phyloP scores from a whole-genome alignment of 2,113 vertebrate species.

The Megaceryle maxima region DNA sequence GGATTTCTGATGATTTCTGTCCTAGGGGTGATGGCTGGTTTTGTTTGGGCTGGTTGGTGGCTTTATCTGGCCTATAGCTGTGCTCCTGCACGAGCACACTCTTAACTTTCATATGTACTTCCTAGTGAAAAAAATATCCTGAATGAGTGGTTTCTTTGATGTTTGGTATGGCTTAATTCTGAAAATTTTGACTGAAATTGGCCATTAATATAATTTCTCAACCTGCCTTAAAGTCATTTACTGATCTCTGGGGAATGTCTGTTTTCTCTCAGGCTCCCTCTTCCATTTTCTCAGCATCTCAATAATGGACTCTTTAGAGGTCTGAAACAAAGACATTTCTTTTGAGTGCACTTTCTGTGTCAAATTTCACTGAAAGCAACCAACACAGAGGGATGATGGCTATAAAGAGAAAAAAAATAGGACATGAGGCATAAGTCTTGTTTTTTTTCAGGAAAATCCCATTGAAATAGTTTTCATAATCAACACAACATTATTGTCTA shows the following conservation, averaged over 20 bases:
- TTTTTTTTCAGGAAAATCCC: not conserved
- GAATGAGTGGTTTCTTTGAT: not conserved
- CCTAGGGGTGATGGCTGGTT: fast-evolving
- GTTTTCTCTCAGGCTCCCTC: not conserved
- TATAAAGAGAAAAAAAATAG: not conserved
- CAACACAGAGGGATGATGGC: not conserved
- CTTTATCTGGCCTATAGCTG: not conserved
- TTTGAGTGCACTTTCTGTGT: not conserved
- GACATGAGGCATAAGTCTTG: not conserved
- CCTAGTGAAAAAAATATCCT: not conserved
- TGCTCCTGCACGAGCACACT: not conserved
- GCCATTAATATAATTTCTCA: not conserved
- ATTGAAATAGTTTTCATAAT: not conserved
- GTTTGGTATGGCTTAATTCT: not conserved
- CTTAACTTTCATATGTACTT: not conserved
- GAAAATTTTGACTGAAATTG: not conserved
- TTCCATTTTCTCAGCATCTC: not conserved
- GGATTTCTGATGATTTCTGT: not conserved
- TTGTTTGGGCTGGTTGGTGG: not conserved
- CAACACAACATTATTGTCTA: not conserved
- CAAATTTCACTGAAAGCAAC: not conserved
- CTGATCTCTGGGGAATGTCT: not conserved
- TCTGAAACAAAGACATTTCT: not conserved
- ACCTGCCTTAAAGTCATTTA: not conserved
- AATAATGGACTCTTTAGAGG: not conserved